These are phyloP conservation scores for Osmerus mordax DNA, from an alignment of 2,113 vertebrate genomes.

Conservation along the genomic window DNA sequence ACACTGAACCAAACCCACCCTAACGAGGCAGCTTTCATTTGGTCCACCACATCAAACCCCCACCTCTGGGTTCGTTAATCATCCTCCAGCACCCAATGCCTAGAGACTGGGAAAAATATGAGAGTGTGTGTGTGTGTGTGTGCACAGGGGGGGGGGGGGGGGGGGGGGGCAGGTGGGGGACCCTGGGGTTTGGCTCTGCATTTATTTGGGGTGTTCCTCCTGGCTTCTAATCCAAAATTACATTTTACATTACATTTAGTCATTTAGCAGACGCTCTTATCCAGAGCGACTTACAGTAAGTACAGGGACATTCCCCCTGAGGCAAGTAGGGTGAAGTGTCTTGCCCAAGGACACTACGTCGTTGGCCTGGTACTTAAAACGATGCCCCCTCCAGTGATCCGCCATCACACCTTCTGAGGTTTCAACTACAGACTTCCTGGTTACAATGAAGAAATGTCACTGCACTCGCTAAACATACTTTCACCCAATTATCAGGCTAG, in stretches of 20 bases:
- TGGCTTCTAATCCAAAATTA: too few species aligned
- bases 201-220: too few species aligned
- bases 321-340: too few species aligned
- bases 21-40: neutral
- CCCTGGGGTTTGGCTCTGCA: too few species aligned
- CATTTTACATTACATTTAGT: too few species aligned
- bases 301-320: too few species aligned
- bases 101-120: neutral
- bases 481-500: neutral
- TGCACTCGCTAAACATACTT: neutral
- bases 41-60: neutral
- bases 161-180: too few species aligned
- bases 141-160: too few species aligned
- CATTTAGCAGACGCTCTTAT: too few species aligned
- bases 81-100: neutral
- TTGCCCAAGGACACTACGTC: too few species aligned
- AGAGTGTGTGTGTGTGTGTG: neutral
- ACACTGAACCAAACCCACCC: conserved; percentile 1
- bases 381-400: too few species aligned
- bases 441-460: neutral
- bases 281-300: too few species aligned
- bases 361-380: neutral
- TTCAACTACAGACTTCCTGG: neutral
- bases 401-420: neutral
- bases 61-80: neutral